Evolutionary conservation across 2,113 vertebrate species (phyloP).

Genomic region (Lophura nycthemera): DNA sequence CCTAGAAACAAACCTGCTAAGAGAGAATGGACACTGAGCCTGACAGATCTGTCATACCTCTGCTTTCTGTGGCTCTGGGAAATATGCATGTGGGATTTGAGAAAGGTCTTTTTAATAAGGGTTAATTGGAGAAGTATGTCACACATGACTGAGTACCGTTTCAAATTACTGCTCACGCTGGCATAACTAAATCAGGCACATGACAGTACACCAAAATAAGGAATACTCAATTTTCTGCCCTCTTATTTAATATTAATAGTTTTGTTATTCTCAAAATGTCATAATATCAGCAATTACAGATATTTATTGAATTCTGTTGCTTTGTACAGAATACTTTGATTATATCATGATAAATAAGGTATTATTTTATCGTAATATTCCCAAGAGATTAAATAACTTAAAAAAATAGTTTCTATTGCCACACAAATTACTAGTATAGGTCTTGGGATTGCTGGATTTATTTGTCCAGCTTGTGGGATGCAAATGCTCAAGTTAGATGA

Average conservation of each 20-base stretch:
- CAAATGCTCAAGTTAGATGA: neutral
- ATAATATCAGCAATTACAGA: neutral
- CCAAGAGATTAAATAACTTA: neutral
- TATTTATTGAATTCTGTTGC: neutral
- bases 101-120: constrained; percentile 67
- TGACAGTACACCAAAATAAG: constrained; percentile 43
- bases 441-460: neutral
- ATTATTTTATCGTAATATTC: neutral
- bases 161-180: constrained; percentile 42
- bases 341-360: neutral
- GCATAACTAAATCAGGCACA: constrained; percentile 42
- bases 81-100: constrained; percentile 11
- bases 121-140: constrained; percentile 63
- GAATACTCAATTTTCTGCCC: neutral
- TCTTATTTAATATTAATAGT: neutral
- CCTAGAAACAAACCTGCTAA: neutral
- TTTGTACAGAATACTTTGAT: neutral
- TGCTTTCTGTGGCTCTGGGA: neutral
- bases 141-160: constrained; percentile 53
- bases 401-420: neutral
- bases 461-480: neutral
- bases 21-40: neutral
- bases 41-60: neutral
- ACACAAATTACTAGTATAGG: neutral
- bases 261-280: neutral